Conservation (phyloP, 2,888 invertebrate species). For the Cephus nigrinus region DNA sequence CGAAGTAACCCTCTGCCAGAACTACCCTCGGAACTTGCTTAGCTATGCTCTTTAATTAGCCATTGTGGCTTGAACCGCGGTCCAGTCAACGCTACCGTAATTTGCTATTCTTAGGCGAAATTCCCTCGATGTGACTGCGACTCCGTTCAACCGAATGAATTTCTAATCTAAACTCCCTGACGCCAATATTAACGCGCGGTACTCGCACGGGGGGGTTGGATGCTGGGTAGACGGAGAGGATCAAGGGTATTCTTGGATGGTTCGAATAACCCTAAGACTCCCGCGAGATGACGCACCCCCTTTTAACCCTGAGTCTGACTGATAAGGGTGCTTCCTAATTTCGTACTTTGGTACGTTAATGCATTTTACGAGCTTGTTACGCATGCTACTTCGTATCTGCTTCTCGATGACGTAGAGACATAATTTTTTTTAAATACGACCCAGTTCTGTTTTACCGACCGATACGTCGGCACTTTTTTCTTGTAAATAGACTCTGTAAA, state of each 20-base stretch:
- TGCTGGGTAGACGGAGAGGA: not conserved
- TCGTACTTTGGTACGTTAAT: not conserved
- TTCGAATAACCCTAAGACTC: not conserved
- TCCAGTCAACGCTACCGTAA: slow-evolving; percentile 37
- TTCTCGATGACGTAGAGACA: not conserved
- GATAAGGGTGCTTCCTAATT: not conserved
- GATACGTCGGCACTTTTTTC: not conserved
- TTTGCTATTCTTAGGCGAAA: slow-evolving; percentile 40
- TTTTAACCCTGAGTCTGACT: not conserved
- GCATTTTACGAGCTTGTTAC: not conserved
- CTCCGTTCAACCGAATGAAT: slow-evolving; percentile 6
- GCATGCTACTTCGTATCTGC: not conserved
- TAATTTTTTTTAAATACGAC: not conserved
- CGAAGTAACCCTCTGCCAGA: slow-evolving; percentile 22
- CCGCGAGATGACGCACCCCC: not conserved
- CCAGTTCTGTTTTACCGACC: not conserved
- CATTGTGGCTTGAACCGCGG: slow-evolving; percentile 39
- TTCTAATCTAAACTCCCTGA: slow-evolving; percentile 25
- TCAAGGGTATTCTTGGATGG: not conserved
- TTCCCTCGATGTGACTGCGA: slow-evolving; percentile 24
- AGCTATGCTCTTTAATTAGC: slow-evolving; percentile 48
- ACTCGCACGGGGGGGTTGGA: not conserved
- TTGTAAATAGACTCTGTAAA: not conserved
- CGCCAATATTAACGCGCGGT: slow-evolving; percentile 16
- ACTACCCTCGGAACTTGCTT: slow-evolving; percentile 24